phyloP scores from a whole-genome alignment of 2,797 vertebrate species.

The Rhynchotus rufescens region DNA sequence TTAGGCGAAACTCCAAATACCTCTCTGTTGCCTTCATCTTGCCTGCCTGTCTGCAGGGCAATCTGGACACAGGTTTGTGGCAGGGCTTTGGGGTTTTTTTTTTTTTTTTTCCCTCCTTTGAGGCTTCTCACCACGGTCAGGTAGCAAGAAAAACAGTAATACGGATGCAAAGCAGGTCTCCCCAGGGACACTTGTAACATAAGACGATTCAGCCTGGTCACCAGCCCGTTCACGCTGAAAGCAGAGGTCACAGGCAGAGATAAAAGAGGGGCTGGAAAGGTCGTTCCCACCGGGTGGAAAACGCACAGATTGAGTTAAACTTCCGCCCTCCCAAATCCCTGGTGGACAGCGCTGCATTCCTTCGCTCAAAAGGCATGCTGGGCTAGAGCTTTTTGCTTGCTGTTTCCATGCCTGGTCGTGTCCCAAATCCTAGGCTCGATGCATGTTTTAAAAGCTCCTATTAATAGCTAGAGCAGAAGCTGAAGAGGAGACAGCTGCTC shows the following conservation, averaged over 20 bases:
- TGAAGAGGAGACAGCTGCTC: not conserved
- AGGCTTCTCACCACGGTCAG: not conserved
- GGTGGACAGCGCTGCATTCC: conserved; percentile 23
- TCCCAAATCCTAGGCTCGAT: not conserved
- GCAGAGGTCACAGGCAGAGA: accelerated
- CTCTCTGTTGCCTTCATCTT: not conserved
- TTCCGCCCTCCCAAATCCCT: not conserved
- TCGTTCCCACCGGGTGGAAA: not conserved
- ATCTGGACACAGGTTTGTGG: not conserved
- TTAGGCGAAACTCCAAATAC: not conserved
- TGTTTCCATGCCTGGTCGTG: not conserved
- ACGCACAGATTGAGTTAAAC: not conserved
- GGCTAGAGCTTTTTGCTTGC: not conserved
- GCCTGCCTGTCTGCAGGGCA: not conserved
- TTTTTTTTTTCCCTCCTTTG: accelerated
- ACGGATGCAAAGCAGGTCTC: not conserved
- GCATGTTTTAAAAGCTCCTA: not conserved
- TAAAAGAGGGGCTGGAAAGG: accelerated
- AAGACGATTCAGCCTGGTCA: not conserved
- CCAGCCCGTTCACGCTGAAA: not conserved
- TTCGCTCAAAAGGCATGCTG: not conserved
- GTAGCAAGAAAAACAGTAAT: not conserved
- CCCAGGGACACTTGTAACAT: accelerated
- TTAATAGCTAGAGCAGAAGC: not conserved
- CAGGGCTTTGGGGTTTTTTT: too few species aligned